These are phyloP conservation scores for Pyrocephalus nanus DNA, from an alignment of 2,797 vertebrate species.

Conservation along the genomic window DNA sequence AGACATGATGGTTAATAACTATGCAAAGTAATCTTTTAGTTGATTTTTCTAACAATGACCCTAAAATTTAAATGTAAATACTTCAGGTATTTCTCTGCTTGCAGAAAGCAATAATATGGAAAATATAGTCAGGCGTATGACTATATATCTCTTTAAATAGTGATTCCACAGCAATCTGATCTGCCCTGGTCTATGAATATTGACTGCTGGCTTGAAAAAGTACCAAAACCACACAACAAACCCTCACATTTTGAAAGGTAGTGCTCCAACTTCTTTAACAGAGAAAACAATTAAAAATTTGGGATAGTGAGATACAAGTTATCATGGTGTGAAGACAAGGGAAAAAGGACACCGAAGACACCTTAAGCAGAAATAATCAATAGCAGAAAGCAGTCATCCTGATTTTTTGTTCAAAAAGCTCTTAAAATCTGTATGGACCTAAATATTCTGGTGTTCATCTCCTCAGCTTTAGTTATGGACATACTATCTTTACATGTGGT, in stretches of 20 bases:
- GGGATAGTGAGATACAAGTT: not conserved
- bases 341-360: not conserved
- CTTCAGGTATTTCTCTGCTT: not conserved
- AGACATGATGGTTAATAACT: constrained; percentile 35
- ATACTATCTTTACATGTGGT: not conserved
- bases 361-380: not conserved
- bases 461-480: not conserved
- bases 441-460: not conserved
- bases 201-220: not conserved
- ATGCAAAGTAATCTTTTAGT: not conserved
- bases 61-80: constrained; percentile 17
- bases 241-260: not conserved
- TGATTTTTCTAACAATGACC: constrained; percentile 11
- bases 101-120: not conserved
- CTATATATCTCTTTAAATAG: not conserved
- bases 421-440: not conserved
- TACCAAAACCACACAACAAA: too few relatives aligned
- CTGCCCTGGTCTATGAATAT: not conserved
- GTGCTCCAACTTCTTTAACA: not conserved
- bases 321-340: not conserved
- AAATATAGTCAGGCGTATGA: not conserved
- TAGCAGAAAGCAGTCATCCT: not conserved
- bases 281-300: not conserved
- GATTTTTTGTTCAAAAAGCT: not conserved
- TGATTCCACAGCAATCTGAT: not conserved